Evolutionary conservation across 2,113 vertebrate species (phyloP), one percentile per base, ranked within the genome.

Genomic region (Gallinago jamesoni): DNA sequence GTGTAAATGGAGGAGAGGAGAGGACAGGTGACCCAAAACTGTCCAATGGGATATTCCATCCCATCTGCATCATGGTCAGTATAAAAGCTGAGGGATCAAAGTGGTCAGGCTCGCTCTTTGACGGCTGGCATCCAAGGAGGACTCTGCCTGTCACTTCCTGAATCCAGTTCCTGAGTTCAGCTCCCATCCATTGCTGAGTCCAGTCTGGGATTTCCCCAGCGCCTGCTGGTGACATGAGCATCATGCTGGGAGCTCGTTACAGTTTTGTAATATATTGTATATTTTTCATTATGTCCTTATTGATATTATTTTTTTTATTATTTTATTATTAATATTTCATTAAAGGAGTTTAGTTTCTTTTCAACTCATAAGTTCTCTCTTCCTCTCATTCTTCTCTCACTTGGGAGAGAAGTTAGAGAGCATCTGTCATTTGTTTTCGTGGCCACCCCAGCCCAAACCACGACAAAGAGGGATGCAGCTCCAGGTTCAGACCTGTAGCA

Each of bases 401-500:
- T 22, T n/a, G 13, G 57, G 57, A 14, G 57, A 59, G 33, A 59
- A n/a, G 14, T n/a, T 35, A 59, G 33, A 35, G 57, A 59, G 21
- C 14, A 15, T 59, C 22, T 35, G 33, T 59, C 33, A n/a, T 59
- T 59, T 6, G 21, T 59, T 59, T 59, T 35, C n/a, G 21, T n/a
- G 57, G 57, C 57, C 57, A n/a, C 33, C 33, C 57, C 57, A 35
- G 33, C 33, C 21, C 57, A 59, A 35, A 59, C 57, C 22, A 35
- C 6, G 14, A 59, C 33, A 35, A n/a, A 68, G 35, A 3, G 19
- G 13, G 15, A 43, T 59, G 20, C 59, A 39, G n/a, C 25, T 68
- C 33, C 55, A 62, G 16, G 17, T 66, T 69, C 3, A 2, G 45
- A 24, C 16, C 2, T 0, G 3, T 1, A 41, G 13, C 24, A 8